These are phyloP conservation scores for Chlamydotis undulata DNA, from an alignment of 2,113 vertebrate genomes.

Conservation along the genomic window DNA sequence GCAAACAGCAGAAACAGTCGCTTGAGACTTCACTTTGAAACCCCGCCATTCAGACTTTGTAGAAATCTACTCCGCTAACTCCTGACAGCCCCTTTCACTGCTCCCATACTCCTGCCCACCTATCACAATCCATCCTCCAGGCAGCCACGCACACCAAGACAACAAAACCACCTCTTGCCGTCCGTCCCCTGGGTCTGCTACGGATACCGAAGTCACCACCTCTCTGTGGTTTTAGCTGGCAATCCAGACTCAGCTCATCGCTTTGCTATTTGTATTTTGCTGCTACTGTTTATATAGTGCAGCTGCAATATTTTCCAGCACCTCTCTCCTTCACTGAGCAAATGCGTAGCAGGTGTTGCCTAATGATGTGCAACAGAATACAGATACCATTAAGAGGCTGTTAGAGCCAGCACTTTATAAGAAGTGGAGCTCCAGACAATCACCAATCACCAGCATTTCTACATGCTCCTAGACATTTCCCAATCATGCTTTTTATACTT, in stretches of 20 bases:
- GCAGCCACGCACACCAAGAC: not conserved
- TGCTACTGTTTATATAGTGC: not conserved
- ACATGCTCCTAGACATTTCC: not conserved
- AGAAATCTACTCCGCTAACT: not conserved
- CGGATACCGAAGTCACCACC: not conserved
- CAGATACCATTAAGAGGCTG: not conserved
- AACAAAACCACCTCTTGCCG: not conserved
- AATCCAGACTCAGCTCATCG: not conserved
- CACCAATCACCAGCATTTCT: not conserved
- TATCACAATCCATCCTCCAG: not conserved
- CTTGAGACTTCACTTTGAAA: constrained; percentile 6
- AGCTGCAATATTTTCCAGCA: not conserved
- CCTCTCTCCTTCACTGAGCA: not conserved
- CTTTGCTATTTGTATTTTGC: not conserved
- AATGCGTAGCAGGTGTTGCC: not conserved
- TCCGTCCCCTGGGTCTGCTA: not conserved
- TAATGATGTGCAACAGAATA: not conserved
- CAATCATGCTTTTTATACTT: not conserved
- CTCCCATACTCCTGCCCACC: not conserved
- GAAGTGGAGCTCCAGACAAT: not conserved
- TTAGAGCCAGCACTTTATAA: not conserved
- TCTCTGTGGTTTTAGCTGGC: not conserved
- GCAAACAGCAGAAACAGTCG: not conserved
- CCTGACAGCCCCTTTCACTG: not conserved
- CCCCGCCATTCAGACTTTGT: not conserved